Evolutionary conservation across 2,888 invertebrate genomes (phyloP), one percentile per base, ranked within the genome.

Genomic region (Dione juno): DNA sequence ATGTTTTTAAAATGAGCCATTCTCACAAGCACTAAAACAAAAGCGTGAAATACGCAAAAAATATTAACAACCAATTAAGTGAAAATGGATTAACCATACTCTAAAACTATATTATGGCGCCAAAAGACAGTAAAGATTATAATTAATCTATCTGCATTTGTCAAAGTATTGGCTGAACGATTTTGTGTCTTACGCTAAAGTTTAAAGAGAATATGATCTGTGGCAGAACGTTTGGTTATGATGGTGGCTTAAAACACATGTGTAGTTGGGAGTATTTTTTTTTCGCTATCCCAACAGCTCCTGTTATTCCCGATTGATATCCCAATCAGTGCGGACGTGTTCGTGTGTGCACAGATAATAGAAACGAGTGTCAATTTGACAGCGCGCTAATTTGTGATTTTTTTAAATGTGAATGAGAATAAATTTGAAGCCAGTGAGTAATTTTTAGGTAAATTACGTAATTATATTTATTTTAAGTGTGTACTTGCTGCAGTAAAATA

Each of bases 291-390:
- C 88, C 82, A 83, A 80, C 80, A 79, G 79, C 82, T 84, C 82
- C 84, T 83, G 82, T 86, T 90, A 92, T 87, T 92, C 85, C 87
- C 80, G 82, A 79, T 80, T 78, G 77, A 77, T 81, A 78, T 82
- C 78, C 81, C 80, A 81, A 80, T 78, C 78, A 74, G 86, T 80
- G 77, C 78, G 81, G 89, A 86, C 82, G 89, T 84, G 83, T 76
- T 79, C 72, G 74, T 72, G 75, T 72, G 76, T 78, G 75, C 59
- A 72, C 71, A 75, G 73, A 75, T 77, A 79, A 79, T 78, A 79
- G 81, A 77, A 84, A 86, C 80, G 85, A 79, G 83, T 86, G 87
- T 86, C 84, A 86, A 70, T 78, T 82, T 87, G 86, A 88, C 85
- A 85, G 84, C 82, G 81, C 86, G 85, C 84, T 82, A 81, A 81